Evolutionary conservation across 1,140 invertebrate species (phyloP).

Genomic region (Neodiprion virginianus): DNA sequence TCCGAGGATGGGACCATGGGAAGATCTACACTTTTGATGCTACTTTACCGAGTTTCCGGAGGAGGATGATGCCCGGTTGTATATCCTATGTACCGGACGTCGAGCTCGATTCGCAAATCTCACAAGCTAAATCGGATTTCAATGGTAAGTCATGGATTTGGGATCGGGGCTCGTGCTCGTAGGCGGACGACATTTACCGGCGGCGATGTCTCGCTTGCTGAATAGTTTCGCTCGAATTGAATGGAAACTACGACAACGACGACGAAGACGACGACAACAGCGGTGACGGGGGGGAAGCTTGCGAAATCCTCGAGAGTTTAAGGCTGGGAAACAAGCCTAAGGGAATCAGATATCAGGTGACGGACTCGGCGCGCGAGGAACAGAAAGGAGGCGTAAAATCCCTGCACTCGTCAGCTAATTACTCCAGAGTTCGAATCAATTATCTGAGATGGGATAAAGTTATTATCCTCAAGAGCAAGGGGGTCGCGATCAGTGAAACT

Average conservation of each 20-base stretch:
- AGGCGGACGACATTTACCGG: neutral
- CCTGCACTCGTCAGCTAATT: constrained; percentile 1
- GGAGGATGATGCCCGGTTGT: neutral
- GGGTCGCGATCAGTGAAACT: neutral
- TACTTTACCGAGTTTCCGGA: neutral
- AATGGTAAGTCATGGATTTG: neutral
- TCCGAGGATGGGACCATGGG: neutral
- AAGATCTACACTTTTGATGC: neutral
- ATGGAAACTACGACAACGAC: too few relatives aligned
- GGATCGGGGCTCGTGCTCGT: neutral
- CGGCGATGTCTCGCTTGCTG: neutral
- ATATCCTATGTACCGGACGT: constrained; percentile 2
- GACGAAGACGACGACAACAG: too few relatives aligned
- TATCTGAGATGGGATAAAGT: neutral
- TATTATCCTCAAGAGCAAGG: neutral
- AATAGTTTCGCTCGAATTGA: too few relatives aligned
- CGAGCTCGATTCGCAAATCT: neutral
- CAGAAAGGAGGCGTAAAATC: neutral
- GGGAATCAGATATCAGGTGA: neutral
- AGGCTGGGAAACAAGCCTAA: neutral
- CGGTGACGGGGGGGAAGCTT: neutral
- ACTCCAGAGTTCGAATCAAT: constrained; percentile 1
- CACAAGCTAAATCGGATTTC: neutral
- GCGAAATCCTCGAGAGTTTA: neutral
- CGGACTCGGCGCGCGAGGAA: too few relatives aligned